Conservation (phyloP, 2,113 vertebrate species). For the Osmerus eperlanus region DNA sequence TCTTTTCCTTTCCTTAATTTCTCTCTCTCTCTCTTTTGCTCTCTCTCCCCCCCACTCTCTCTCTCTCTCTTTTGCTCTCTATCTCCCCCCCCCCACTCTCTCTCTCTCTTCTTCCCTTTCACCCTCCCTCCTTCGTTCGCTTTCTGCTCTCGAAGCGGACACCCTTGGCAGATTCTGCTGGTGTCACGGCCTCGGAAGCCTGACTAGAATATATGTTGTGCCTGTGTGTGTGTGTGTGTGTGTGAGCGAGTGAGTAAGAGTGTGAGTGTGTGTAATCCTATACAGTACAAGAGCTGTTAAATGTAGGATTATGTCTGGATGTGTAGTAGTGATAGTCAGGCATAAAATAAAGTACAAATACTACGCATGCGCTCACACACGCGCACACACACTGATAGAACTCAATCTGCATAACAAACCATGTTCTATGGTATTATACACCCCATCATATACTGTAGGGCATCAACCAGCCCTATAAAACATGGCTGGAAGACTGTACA, state of each 20-base stretch:
- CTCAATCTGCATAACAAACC: conserved; percentile 5
- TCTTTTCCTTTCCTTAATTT: conserved; percentile 40
- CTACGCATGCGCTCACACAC: neutral
- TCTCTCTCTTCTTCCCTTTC: neutral
- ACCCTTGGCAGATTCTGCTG: conserved; percentile 52
- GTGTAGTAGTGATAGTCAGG: conserved; percentile 45
- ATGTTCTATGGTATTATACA: neutral
- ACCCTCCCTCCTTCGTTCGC: conserved; percentile 38
- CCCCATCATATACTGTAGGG: conserved; percentile 1
- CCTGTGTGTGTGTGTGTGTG: conserved; percentile 1
- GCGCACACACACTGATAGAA: neutral
- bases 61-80: conserved; percentile 28
- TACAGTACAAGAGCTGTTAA: conserved; percentile 59
- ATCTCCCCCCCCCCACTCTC: conserved; percentile 34
- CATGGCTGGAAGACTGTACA: neutral
- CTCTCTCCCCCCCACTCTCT: conserved; percentile 37
- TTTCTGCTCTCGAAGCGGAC: conserved; percentile 39
- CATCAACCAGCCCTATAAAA: neutral
- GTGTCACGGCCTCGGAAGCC: conserved; percentile 61
- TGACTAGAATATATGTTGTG: conserved; percentile 47
- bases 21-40: conserved; percentile 51
- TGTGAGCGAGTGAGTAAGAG: neutral
- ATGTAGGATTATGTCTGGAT: conserved; percentile 45
- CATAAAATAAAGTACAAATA: conserved; percentile 32
- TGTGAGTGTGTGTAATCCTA: neutral